These are phyloP conservation scores for Hozukius guyotensis DNA, from an alignment of 2,797 vertebrate species.

Conservation along the genomic window DNA sequence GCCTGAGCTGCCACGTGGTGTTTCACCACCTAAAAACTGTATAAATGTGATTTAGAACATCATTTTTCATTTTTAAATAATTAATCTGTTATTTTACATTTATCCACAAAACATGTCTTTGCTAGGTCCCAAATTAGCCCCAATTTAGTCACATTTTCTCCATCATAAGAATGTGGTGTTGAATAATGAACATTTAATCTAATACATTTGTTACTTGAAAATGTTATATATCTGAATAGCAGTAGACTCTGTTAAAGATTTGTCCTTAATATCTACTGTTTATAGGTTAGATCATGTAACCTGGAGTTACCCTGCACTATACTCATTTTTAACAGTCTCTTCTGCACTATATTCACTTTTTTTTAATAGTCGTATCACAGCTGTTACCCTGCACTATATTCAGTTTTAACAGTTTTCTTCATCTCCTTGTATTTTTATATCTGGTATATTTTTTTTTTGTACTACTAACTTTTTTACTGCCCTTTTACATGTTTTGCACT, in stretches of 20 bases:
- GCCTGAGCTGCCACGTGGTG: not conserved
- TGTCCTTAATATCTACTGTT: no score
- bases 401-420: no score
- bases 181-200: not conserved
- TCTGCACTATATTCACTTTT: no score
- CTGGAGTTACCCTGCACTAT: not conserved
- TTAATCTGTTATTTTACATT: not conserved
- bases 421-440: no score
- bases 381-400: no score
- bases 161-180: not conserved
- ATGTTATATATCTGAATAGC: not conserved
- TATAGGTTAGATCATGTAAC: not conserved
- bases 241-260: not conserved
- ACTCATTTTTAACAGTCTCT: no score
- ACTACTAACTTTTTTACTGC: no score
- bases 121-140: fast-evolving
- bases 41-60: not conserved
- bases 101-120: not conserved
- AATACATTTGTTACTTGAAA: not conserved
- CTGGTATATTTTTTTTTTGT: no score
- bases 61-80: not conserved
- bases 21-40: not conserved
- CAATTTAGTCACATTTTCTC: no score
- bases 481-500: no score
- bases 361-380: no score